Evolutionary conservation across 2,888 invertebrate genomes (phyloP).

Genomic region (Agrilus mali): DNA sequence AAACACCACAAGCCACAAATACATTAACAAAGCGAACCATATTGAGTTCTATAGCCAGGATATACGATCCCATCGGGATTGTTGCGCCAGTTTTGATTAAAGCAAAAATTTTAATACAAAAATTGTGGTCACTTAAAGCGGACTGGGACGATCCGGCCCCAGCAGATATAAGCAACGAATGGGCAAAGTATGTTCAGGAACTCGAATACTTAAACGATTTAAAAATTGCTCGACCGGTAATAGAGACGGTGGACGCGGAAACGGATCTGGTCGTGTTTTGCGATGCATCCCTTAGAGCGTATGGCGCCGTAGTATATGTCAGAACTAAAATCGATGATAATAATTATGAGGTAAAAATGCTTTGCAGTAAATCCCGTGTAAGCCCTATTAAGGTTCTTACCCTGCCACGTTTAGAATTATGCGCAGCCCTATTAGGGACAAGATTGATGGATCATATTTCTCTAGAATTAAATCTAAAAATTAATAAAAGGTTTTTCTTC

Average conservation of each 20-base stretch:
- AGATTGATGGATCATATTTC: not conserved
- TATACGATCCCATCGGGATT: slow-evolving; percentile 12
- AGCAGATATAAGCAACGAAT: not conserved
- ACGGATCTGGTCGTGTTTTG: not conserved
- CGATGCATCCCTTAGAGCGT: not conserved
- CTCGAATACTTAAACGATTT: slow-evolving; percentile 1
- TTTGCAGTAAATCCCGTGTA: not conserved
- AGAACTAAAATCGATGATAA: not conserved
- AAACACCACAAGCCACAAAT: slow-evolving; percentile 2
- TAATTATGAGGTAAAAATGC: not conserved
- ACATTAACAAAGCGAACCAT: slow-evolving; percentile 3
- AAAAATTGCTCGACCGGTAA: slow-evolving; percentile 1
- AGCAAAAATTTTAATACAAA: slow-evolving; percentile 5
- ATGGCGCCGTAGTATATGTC: not conserved
- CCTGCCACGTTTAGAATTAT: not conserved
- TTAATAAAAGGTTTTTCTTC: not conserved
- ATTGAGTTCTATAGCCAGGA: slow-evolving; percentile 1
- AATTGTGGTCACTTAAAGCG: slow-evolving; percentile 3
- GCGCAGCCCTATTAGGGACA: not conserved
- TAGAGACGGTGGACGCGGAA: not conserved
- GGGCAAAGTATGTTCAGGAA: not conserved
- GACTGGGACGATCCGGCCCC: slow-evolving; percentile 5
- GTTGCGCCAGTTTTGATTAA: not conserved
- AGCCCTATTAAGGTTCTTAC: not conserved
- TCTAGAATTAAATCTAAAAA: not conserved